phyloP scores from a whole-genome alignment of 2,888 invertebrate genomes.

The Phlogophora meticulosa region DNA sequence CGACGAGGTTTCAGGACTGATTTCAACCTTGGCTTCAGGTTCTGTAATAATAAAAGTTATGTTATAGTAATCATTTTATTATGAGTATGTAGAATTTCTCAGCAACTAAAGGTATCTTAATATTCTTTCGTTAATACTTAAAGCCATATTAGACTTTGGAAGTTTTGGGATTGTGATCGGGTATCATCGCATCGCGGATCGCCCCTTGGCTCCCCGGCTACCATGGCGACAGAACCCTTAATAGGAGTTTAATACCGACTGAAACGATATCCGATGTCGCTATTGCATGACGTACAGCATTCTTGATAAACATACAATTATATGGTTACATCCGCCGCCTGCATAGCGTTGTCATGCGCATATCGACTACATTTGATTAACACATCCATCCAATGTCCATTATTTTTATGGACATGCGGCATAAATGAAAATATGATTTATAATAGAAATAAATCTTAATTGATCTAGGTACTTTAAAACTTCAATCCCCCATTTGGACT shows the following conservation, averaged over 20 bases:
- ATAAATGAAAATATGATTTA: too few species aligned
- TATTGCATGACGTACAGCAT: slow-evolving; percentile 13
- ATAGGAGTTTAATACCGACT: neutral
- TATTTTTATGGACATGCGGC: too few species aligned
- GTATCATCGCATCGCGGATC: neutral
- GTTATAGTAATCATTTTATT: neutral
- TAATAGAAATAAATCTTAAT: too few species aligned
- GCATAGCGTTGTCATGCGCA: neutral
- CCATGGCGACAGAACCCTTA: too few species aligned
- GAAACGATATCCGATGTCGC: slow-evolving; percentile 13
- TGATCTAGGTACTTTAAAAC: too few species aligned
- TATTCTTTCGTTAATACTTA: too few species aligned
- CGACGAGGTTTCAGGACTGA: slow-evolving; percentile 83
- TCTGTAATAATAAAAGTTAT: slow-evolving; percentile 70
- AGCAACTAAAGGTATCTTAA: neutral
- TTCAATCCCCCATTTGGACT: too few species aligned
- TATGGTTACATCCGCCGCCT: slow-evolving; percentile 15
- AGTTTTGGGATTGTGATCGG: neutral
- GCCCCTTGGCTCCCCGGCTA: neutral
- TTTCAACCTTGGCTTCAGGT: slow-evolving; percentile 77
- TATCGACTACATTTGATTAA: slow-evolving; percentile 16
- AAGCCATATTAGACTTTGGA: neutral
- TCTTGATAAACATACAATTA: slow-evolving; percentile 8
- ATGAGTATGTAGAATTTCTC: neutral
- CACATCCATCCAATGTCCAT: too few species aligned